Evolutionary conservation across 2,888 invertebrate genomes (phyloP), one percentile per base, ranked within the genome.

Genomic region (Drosophila lacicola): DNA sequence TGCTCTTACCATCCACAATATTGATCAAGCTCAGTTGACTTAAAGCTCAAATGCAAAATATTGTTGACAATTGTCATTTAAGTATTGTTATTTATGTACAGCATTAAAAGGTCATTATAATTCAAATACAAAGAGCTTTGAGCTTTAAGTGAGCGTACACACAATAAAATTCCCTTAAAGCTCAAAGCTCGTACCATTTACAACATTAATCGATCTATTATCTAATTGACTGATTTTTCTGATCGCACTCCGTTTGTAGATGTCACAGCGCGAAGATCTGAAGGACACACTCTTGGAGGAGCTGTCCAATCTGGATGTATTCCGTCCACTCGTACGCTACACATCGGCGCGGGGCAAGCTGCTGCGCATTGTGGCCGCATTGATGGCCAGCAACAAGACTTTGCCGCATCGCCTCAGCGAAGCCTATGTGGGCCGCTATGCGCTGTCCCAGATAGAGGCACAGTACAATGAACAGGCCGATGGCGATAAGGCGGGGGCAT

Each of bases 201-300:
- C 29, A 29, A 8, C 8, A 8, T 29, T 29, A 2, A 8, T 29
- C 29, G 29, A 29, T 2, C 29, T 8, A 29, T 29, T 2, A 29
- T 29, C 29, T 0, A 1, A 8, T 8, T 29, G 8, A 8, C 8
- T 8, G 1, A 2, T 25, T 25, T 25, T 25, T 2, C 25, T 25
- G 25, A 25, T 25, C 3, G 25, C 25, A 10, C n/a, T 21, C 21
- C 19, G 3, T 29, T 69, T 70, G 1, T 62, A 92, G 92, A 92
- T 92, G 91, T 90, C 92, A 3, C 70, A 80, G 60, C 73, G 74
- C 17, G 88, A 89, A 25, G 78, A 84, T 3, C 65, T 92, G 1
- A 90, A 87, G 65, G 90, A 91, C 49, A 90, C 92, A 62, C 77
- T 92, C 2, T 78, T 91, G 37, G 91, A 91, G 66, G 91, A 92